Conservation (phyloP, 2,797 vertebrate species). For the Otus scops region DNA sequence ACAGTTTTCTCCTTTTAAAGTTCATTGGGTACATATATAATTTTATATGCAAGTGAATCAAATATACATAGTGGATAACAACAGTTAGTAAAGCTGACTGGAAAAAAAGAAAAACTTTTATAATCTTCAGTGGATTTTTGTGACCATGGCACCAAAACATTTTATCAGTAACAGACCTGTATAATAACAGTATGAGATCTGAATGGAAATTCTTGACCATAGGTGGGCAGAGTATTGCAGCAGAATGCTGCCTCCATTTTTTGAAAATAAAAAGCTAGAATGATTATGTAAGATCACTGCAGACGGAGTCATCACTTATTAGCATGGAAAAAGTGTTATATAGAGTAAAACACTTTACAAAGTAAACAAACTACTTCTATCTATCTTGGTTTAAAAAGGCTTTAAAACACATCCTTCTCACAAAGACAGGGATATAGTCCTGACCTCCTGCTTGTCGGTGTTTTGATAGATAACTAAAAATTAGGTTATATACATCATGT, state of each 20-base stretch:
- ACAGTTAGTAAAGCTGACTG: neutral
- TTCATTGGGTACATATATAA: neutral
- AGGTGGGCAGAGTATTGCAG: neutral
- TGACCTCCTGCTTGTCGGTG: neutral
- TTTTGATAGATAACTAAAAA: neutral
- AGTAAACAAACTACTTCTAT: neutral
- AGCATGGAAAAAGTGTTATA: neutral
- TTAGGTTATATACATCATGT: neutral
- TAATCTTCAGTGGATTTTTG: neutral
- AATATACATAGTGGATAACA: neutral
- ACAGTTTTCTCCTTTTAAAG: neutral
- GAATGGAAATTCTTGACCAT: neutral
- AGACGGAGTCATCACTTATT: neutral
- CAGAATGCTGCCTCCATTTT: neutral
- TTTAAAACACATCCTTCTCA: neutral
- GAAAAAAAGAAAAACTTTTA: neutral
- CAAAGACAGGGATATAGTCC: neutral
- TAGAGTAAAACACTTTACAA: neutral
- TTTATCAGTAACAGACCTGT: neutral
- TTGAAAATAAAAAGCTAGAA: neutral
- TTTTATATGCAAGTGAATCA: neutral
- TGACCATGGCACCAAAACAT: neutral
- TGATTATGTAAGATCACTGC: neutral
- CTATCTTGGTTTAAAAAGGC: neutral
- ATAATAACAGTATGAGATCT: neutral